Percentiles rank a stretch among this genome's conserved stretches.
phyloP scores from a whole-genome alignment of 2,797 vertebrate species.

The Anolis apletophallus region DNA sequence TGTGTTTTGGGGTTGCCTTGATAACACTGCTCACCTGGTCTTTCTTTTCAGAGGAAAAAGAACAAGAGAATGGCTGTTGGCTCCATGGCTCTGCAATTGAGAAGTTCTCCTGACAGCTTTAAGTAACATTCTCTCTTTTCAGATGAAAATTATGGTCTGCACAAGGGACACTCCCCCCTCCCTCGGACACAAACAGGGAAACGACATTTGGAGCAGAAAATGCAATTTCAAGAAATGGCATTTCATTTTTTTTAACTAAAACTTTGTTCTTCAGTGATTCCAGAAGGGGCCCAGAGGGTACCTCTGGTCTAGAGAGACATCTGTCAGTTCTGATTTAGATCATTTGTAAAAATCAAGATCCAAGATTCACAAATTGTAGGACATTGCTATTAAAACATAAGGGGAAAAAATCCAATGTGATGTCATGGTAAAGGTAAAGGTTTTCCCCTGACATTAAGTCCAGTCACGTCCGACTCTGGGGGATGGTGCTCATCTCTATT shows the following conservation, averaged over 20 bases:
- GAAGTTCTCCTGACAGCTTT: not conserved
- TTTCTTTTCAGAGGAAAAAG: not conserved
- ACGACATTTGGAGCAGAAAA: not conserved
- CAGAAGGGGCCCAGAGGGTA: no score
- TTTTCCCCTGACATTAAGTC: no score
- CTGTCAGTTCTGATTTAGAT: not conserved
- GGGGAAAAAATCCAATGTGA: not conserved
- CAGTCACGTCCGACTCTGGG: no score
- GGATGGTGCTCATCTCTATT: no score
- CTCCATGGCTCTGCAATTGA: no score
- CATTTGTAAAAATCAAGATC: not conserved
- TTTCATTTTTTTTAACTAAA: no score
- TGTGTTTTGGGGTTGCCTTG: not conserved
- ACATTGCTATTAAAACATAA: not conserved
- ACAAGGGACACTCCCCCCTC: not conserved
- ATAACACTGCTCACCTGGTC: not conserved
- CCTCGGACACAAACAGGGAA: not conserved
- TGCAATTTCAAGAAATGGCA: no score
- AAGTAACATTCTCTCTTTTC: not conserved
- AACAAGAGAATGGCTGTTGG: not conserved
- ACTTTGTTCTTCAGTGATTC: no score
- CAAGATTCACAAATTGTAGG: not conserved
- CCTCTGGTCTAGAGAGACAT: not conserved
- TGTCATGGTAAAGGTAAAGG: no score
- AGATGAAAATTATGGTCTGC: not conserved